Conservation (phyloP, 2,113 vertebrate genomes). For the Promerops cafer region DNA sequence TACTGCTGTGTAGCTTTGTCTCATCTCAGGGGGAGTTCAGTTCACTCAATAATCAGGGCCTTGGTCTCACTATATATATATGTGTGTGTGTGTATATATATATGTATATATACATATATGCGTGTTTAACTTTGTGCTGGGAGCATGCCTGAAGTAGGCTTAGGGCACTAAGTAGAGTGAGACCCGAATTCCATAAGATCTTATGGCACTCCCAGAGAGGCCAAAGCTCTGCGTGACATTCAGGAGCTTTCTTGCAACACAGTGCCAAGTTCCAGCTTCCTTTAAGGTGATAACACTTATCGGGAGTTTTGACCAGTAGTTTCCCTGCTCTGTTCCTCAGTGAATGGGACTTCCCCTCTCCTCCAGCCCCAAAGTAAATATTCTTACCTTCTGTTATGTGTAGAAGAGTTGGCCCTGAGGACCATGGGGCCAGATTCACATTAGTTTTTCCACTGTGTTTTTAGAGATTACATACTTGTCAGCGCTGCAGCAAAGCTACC, state of each 20-base stretch:
- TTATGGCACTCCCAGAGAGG: background rate
- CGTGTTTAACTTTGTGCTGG: background rate
- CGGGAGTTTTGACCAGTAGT: background rate
- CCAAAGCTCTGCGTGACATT: background rate
- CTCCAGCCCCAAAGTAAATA: background rate
- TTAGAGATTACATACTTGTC: background rate
- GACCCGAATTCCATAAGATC: background rate
- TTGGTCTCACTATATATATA: background rate
- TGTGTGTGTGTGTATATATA: no score
- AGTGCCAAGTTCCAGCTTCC: background rate
- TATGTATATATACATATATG: no score
- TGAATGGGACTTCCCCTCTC: background rate
- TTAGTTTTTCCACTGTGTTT: background rate
- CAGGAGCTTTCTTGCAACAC: background rate
- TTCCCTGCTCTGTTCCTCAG: background rate
- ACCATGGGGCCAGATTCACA: background rate
- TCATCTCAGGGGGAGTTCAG: background rate
- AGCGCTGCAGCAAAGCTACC: background rate
- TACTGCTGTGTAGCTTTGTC: background rate
- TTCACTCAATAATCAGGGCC: background rate
- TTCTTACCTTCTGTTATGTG: background rate
- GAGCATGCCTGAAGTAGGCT: background rate
- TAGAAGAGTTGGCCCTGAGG: background rate
- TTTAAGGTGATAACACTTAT: background rate
- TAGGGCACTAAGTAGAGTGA: background rate